Conservation (phyloP, 2,888 invertebrate species). For the Nomada goodeniana region DNA sequence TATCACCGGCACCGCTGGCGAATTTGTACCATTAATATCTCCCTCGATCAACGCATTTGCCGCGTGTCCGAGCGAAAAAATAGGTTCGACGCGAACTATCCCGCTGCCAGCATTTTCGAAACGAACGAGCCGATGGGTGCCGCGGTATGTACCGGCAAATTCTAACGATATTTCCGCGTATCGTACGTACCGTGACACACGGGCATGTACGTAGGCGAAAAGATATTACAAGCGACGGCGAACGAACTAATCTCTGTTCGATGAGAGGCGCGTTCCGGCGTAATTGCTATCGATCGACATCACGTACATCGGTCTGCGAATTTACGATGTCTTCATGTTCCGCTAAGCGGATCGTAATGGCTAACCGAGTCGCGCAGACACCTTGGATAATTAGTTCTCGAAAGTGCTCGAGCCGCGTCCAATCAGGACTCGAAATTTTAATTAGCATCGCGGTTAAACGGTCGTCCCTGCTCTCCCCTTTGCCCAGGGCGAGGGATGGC, state of each 20-base stretch:
- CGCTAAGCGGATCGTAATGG: constrained; percentile 41
- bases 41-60: constrained; percentile 31
- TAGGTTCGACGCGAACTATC: background rate
- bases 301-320: constrained; percentile 48
- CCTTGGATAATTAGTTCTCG: constrained; percentile 48
- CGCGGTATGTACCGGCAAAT: background rate
- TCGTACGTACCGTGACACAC: background rate
- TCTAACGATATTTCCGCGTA: background rate
- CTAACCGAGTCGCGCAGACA: constrained; percentile 32
- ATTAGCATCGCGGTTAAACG: constrained; percentile 17
- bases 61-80: constrained; percentile 29
- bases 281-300: constrained; percentile 68
- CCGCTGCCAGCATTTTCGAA: background rate
- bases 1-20: constrained; percentile 14
- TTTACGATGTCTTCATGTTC: constrained; percentile 66
- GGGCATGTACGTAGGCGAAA: constrained; percentile 7
- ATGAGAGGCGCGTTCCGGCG: constrained; percentile 59
- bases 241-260: constrained; percentile 64
- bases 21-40: constrained; percentile 32
- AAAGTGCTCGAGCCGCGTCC: background rate
- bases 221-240: constrained; percentile 62
- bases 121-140: background rate
- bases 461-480: no score
- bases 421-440: constrained; percentile 31
- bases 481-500: no score